phyloP scores from a whole-genome alignment of 2,888 invertebrate genomes.

The Phalangium opilio region DNA sequence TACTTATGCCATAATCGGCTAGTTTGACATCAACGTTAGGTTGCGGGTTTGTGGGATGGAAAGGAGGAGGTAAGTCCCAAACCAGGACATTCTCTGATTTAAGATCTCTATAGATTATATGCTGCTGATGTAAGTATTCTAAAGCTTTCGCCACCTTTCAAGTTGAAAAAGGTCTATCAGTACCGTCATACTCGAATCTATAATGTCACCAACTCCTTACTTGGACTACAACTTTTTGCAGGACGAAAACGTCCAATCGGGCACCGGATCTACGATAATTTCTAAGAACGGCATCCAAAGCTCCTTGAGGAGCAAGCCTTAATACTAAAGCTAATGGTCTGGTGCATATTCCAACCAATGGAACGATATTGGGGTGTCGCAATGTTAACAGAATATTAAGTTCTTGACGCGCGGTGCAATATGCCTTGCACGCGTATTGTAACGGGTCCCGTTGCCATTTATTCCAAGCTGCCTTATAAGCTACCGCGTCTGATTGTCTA shows the following conservation, averaged over 20 bases:
- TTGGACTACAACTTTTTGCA: slow-evolving; percentile 74
- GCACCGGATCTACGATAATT: slow-evolving; percentile 71
- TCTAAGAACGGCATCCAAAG: slow-evolving; percentile 66
- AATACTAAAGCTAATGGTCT: slow-evolving; percentile 76
- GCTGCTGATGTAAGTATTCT: slow-evolving; percentile 81
- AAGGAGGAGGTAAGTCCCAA: slow-evolving; percentile 84
- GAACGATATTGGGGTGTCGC: slow-evolving; percentile 80
- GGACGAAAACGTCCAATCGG: slow-evolving; percentile 58
- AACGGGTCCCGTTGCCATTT: slow-evolving; percentile 89
- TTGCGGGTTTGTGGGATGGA: slow-evolving; percentile 40
- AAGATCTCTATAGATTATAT: slow-evolving; percentile 81
- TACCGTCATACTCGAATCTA: no score
- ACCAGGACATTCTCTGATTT: slow-evolving; percentile 96
- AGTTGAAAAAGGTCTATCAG: no score
- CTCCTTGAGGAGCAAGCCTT: slow-evolving; percentile 81
- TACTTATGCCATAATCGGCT: slow-evolving; percentile 91
- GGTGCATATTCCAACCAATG: slow-evolving; percentile 74
- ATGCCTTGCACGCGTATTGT: slow-evolving; percentile 86
- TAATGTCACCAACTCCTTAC: slow-evolving; percentile 33
- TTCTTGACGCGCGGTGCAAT: slow-evolving; percentile 90
- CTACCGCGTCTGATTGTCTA: slow-evolving; percentile 45
- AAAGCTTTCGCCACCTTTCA: slow-evolving; percentile 68
- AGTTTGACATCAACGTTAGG: slow-evolving; percentile 64
- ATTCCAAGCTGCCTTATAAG: slow-evolving; percentile 52
- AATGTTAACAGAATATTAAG: slow-evolving; percentile 69